A percentile compares a stretch with the other conserved stretches of the same genome.
Evolutionary conservation across 1,140 invertebrate genomes (phyloP).

Genomic region (Meteorus sp.): DNA sequence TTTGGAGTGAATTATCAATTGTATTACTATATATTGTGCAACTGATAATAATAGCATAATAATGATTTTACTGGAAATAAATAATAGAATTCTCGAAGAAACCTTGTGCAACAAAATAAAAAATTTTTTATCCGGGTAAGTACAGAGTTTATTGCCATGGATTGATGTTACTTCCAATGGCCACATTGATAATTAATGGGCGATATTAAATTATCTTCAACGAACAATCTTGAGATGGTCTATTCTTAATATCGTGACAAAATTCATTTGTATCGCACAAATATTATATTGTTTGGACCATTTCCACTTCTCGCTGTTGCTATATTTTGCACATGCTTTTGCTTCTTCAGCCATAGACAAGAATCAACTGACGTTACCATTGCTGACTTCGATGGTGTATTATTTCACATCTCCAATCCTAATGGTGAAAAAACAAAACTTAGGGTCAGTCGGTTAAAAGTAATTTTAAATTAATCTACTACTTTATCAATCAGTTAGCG

Average conservation of each 20-base stretch:
- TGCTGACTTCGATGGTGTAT: constrained; percentile 97
- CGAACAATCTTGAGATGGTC: too few species aligned
- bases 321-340: background rate
- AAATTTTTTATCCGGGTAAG: constrained; percentile 93
- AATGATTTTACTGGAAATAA: constrained; percentile 99
- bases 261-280: background rate
- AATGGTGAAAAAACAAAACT: constrained; percentile 96
- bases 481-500: background rate
- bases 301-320: too few species aligned
- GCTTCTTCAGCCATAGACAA: constrained; percentile 79
- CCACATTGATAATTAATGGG: background rate
- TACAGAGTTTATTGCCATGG: constrained; percentile 42
- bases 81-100: constrained; percentile 97
- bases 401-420: constrained; percentile 98
- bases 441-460: constrained; percentile 80
- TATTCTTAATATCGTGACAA: too few species aligned
- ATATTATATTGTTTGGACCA: too few species aligned
- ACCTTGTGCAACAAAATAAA: constrained; percentile 92
- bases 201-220: background rate
- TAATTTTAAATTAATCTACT: background rate
- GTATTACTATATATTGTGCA: constrained; percentile 42
- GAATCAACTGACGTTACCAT: constrained; percentile 93
- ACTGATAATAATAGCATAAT: constrained; percentile 49
- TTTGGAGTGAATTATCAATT: too few species aligned
- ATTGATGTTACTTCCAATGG: background rate